Percentiles rank a stretch among this genome's conserved stretches.
Evolutionary conservation across 2,113 vertebrate species (phyloP).

Genomic region (Zapornia atra): DNA sequence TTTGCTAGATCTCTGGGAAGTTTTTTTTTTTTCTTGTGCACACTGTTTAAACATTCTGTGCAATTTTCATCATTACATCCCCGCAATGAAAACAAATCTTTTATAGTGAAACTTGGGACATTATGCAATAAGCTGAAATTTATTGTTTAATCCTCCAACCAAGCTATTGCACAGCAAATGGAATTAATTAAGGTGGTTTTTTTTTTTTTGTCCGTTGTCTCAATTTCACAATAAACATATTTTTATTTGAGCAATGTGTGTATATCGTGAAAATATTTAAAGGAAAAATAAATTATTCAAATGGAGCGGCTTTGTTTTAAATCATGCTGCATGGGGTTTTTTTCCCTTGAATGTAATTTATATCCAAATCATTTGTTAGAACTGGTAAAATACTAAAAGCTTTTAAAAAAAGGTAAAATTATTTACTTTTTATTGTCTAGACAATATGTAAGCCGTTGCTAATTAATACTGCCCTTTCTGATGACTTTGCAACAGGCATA

Average conservation of each 20-base stretch:
- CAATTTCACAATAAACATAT: slow-evolving; percentile 52
- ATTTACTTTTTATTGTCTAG: slow-evolving; percentile 65
- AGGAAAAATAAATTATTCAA: slow-evolving; percentile 34
- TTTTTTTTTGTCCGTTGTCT: slow-evolving; percentile 27
- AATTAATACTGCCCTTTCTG: slow-evolving; percentile 71
- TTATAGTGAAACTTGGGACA: slow-evolving; percentile 1
- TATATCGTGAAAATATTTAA: slow-evolving; percentile 46
- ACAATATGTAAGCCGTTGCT: slow-evolving; percentile 52
- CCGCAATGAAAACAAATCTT: slow-evolving; percentile 40
- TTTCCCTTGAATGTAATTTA: not conserved
- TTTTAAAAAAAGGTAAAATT: slow-evolving; percentile 23
- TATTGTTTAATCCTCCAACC: slow-evolving; percentile 56
- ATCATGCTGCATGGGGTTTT: not conserved
- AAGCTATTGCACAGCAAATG: slow-evolving; percentile 49
- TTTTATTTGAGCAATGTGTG: slow-evolving; percentile 47
- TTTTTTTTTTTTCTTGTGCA: not conserved
- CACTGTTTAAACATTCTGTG: slow-evolving; percentile 16
- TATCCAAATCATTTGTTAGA: slow-evolving; percentile 21
- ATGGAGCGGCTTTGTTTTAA: not conserved
- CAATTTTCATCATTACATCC: slow-evolving; percentile 21
- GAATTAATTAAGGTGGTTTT: slow-evolving; percentile 60
- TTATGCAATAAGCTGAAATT: slow-evolving; percentile 46
- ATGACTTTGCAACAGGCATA: slow-evolving; percentile 67
- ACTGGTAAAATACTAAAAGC: slow-evolving; percentile 5
- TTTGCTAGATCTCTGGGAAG: not conserved